These are phyloP conservation scores for Chrysocyon brachyurus DNA, from an alignment of 2,797 vertebrate genomes.

Conservation along the genomic window DNA sequence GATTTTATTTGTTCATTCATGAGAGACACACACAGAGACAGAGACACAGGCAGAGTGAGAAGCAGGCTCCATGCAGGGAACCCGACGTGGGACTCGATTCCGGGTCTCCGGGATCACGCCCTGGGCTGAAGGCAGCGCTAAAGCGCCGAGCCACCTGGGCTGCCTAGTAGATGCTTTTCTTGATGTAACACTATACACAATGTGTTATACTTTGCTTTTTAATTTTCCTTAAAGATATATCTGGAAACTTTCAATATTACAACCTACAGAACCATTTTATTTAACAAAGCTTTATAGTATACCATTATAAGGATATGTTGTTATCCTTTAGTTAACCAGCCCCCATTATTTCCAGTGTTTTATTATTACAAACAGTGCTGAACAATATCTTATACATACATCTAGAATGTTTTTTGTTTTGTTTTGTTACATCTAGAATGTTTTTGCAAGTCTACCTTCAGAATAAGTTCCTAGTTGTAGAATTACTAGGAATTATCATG, in stretches of 20 bases:
- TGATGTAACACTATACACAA: neutral
- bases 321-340: neutral
- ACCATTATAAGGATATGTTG: neutral
- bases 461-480: neutral
- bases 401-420: neutral
- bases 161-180: neutral
- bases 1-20: no score
- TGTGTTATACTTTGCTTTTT: neutral
- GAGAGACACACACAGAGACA: no score
- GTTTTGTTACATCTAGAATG: neutral
- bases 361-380: neutral
- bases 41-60: no score
- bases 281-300: neutral
- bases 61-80: no score
- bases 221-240: constrained; percentile 36
- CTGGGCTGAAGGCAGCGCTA: no score
- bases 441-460: neutral
- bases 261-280: neutral
- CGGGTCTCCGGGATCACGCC: no score
- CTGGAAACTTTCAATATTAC: neutral
- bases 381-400: neutral
- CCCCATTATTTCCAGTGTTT: neutral
- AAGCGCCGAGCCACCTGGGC: no score
- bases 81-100: no score
- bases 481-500: neutral